These are phyloP conservation scores for Australoheros facetus DNA, from an alignment of 2,797 vertebrate genomes.

Conservation along the genomic window DNA sequence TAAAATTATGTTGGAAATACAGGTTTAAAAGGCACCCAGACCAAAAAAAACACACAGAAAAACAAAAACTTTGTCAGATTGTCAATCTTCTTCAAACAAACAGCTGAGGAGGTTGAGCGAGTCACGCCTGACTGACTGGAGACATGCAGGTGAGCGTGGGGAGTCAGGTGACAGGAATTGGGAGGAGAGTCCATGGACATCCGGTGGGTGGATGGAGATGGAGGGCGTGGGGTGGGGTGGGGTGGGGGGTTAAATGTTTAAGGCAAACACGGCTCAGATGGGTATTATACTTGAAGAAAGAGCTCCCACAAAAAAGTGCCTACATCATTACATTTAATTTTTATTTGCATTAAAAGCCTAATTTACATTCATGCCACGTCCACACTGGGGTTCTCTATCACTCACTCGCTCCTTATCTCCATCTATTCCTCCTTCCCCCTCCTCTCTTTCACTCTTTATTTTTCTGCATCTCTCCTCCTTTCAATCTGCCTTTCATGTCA, in stretches of 20 bases:
- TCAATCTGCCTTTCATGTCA: conserved; percentile 55
- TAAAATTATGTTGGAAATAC: not conserved
- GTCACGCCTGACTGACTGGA: not conserved
- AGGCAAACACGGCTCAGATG: accelerated
- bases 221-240: not conserved
- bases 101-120: not conserved
- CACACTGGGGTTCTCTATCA: conserved; percentile 29
- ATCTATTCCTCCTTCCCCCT: conserved; percentile 12
- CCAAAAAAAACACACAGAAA: not conserved
- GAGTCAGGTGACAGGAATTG: conserved; percentile 1
- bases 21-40: accelerated
- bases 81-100: too few species aligned
- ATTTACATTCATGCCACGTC: conserved; percentile 66
- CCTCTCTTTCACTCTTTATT: conserved; percentile 2
- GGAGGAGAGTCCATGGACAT: conserved; percentile 8
- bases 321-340: conserved; percentile 48
- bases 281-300: conserved; percentile 34
- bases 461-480: conserved; percentile 34
- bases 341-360: conserved; percentile 53
- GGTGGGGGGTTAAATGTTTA: not conserved
- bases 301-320: conserved; percentile 43
- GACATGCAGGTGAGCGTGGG: not conserved
- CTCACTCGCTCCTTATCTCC: conserved; percentile 30
- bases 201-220: not conserved
- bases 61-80: too few species aligned